Conservation (phyloP, 35 echinoderm and acorn worm genomes). For the Ophiothrix spiculata region DNA sequence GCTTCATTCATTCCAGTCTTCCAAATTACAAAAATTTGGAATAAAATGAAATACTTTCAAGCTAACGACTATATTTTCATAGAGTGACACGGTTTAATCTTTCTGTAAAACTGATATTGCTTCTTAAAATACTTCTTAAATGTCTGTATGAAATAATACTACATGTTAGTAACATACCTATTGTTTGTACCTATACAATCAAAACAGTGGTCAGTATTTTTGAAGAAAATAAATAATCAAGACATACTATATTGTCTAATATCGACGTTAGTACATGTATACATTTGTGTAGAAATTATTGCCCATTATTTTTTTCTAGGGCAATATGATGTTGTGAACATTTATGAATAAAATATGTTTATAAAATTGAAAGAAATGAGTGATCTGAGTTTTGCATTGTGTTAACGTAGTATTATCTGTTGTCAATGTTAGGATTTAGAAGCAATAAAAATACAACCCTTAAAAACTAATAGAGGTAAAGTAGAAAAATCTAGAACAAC, state of each 20-base stretch:
- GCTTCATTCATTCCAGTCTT: too few species aligned
- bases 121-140: neutral
- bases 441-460: too few species aligned
- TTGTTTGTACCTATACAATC: neutral
- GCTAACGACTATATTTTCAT: too few species aligned
- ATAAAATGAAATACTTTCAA: too few species aligned
- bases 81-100: neutral
- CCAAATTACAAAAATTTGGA: too few species aligned
- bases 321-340: constrained; percentile 11
- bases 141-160: neutral
- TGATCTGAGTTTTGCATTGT: too few species aligned
- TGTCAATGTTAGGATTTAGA: too few species aligned
- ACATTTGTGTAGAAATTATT: neutral
- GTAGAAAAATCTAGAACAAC: too few species aligned
- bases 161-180: neutral
- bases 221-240: neutral
- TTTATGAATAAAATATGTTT: neutral
- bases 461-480: too few species aligned
- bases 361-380: constrained; percentile 7
- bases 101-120: too few species aligned
- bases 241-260: neutral
- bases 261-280: neutral
- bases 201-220: constrained; percentile 12
- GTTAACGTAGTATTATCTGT: too few species aligned
- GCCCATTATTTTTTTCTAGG: constrained; percentile 11